Base-by-base conservation (phyloP, 2,888 invertebrate genomes). In the Micoletzkya japonica region DNA sequence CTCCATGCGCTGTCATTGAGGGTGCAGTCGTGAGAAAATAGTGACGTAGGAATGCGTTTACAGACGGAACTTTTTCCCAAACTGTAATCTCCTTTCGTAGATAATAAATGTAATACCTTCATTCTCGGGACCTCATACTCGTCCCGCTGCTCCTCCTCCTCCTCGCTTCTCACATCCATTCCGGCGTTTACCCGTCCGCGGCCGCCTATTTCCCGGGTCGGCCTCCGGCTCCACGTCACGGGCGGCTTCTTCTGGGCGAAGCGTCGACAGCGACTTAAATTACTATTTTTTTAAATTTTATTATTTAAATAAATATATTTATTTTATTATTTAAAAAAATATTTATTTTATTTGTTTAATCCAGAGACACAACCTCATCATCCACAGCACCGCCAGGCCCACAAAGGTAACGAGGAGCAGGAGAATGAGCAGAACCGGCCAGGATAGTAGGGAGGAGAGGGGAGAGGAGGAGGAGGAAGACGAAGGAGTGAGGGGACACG, bases 161-260 rank as follows among this genome's bases (percentile, higher is more conserved):
- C 24, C 50, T 59, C 36, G 6, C 36, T 37, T 24, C 60, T 60
- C 26, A 39, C 52, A 7, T 52, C 44, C 60, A 39, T 60, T 28
- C 39, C 60, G 37, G 37, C 28, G 37, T 59, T 59, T 10, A 59
- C 26, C 26, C 60, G 28, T 60, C 60, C 60, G 44, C 60, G 28
- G 37, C 60, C 60, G 44, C 28, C 44, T 28, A 60, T 28, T 24
- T 60, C 60, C 44, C 60, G 37, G 4, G 60, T 60, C 10, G 26
- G 26, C 20, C 60, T 60, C 26, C 60, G 28, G 44, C 60, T 60
- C 60, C 60, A 60, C n/a, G 60, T 24, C 20, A 1, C n/a, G 4
- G 37, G 39, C 20, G 28, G 28, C 59, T 37, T 36, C 60, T 60
- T 60, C 10, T 36, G 24, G n/a, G 26, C 44, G n/a, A 28, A 17